Evolutionary conservation across 2,113 vertebrate genomes (phyloP).

Genomic region (Hydrolagus affinis): DNA sequence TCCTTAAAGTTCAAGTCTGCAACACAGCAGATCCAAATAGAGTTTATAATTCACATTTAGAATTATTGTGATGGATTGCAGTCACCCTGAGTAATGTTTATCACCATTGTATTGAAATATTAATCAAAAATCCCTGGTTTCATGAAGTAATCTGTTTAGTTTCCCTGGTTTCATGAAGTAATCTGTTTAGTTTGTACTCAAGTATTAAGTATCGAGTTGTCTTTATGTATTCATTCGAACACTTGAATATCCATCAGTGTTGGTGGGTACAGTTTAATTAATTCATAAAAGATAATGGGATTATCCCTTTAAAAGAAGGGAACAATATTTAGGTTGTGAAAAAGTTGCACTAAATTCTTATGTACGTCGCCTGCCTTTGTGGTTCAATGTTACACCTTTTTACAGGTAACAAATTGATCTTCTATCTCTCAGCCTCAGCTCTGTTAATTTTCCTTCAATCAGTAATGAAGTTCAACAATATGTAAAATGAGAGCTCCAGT

Average conservation of each 20-base stretch:
- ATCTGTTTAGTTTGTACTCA: too few relatives aligned
- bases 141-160: too few relatives aligned
- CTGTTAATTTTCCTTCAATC: background rate
- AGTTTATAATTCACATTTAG: background rate
- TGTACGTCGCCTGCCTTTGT: background rate
- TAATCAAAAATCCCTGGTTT: too few relatives aligned
- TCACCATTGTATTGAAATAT: too few relatives aligned
- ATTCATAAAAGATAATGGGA: background rate
- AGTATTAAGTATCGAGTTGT: too few relatives aligned
- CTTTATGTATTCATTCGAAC: too few relatives aligned
- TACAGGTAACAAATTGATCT: background rate
- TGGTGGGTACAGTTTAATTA: background rate
- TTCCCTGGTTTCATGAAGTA: too few relatives aligned
- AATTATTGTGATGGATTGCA: background rate
- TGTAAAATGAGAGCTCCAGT: slow-evolving; percentile 4
- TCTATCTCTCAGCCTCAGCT: background rate
- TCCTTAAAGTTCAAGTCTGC: background rate
- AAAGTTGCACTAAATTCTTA: background rate
- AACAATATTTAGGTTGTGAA: background rate
- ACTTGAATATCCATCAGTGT: background rate
- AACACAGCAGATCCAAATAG: background rate
- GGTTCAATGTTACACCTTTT: background rate
- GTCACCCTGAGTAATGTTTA: background rate
- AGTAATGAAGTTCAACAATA: slow-evolving; percentile 15
- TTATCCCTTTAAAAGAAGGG: background rate